A percentile compares a stretch with the other conserved stretches of the same genome.
These are phyloP conservation scores for Nesoenas mayeri DNA, from an alignment of 2,113 vertebrate genomes.

Conservation along the genomic window DNA sequence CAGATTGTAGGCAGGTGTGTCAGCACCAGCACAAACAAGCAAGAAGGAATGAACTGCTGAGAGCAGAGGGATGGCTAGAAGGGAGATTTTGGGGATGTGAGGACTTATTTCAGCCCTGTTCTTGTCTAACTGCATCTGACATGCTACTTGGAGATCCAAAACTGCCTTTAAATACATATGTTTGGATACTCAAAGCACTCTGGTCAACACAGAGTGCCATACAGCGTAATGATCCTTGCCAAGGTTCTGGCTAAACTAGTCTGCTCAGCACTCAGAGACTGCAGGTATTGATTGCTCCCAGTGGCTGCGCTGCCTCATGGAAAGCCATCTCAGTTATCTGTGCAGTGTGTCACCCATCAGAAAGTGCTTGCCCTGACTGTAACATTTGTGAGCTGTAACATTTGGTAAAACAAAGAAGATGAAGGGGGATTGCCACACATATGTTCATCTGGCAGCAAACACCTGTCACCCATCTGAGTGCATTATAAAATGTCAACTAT, in stretches of 20 bases:
- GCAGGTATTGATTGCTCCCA: neutral
- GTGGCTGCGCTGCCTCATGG: neutral
- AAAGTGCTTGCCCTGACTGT: neutral
- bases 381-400: neutral
- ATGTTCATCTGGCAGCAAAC: neutral
- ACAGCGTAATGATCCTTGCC: neutral
- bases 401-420: neutral
- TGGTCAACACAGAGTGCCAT: neutral
- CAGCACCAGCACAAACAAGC: neutral
- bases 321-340: neutral
- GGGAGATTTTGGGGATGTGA: neutral
- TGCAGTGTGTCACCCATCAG: neutral
- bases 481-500: neutral
- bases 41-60: neutral
- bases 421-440: neutral
- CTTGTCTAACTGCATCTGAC: neutral
- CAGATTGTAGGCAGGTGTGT: neutral
- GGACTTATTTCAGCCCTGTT: neutral
- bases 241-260: neutral
- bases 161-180: neutral
- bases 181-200: neutral
- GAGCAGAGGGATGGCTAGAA: neutral
- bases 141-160: neutral
- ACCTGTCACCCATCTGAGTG: neutral
- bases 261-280: neutral